Evolutionary conservation across 2,797 vertebrate species (phyloP), one percentile per base, ranked within the genome.

Genomic region (Calcarius lapponicus): DNA sequence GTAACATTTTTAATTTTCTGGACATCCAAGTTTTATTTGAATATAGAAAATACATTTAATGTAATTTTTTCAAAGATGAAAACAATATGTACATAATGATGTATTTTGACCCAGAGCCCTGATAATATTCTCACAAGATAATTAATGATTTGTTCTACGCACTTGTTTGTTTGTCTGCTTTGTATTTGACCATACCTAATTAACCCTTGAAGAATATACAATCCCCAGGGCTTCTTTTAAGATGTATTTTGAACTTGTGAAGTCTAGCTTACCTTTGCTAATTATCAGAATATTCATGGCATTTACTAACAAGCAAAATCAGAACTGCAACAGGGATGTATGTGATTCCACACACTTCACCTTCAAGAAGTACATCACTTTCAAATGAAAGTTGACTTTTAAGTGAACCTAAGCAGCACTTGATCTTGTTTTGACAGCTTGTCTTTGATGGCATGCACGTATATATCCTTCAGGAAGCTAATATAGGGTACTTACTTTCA

Each of bases 401-500:
- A 95, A 95, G 32, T 94, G 86, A 82, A 80, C 75, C 91, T 95
- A 91, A 90, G 91, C 62, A 96, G 60, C 54, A 93, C 93, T 96
- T 97, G 89, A 92, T 94, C 85, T 93, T 96, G 70, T 92, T 96
- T 94, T 96, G 93, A 92, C 93, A 96, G 86, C 67, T 88, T 96
- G 67, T 92, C 88, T 61, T 57, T 93, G 86, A 95, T 83, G 72
- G 51, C n/a, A 72, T 90, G 76, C 93, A 58, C 6, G 3, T 66
- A 62, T n/a, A 89, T 92, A 96, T 72, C 82, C 80, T 95, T 88
- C 80, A 95, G 80, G 51, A 94, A 40, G 34, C 91, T 70, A 93
- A 92, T 90, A 69, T 88, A 95, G 88, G 78, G 66, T 94, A 94
- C 76, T 96, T 95, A 92, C 72, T 93, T 91, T 88, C 54, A 96